These are phyloP conservation scores for Platorchestia sp. DNA, from an alignment of 1,140 invertebrate species.

Conservation along the genomic window DNA sequence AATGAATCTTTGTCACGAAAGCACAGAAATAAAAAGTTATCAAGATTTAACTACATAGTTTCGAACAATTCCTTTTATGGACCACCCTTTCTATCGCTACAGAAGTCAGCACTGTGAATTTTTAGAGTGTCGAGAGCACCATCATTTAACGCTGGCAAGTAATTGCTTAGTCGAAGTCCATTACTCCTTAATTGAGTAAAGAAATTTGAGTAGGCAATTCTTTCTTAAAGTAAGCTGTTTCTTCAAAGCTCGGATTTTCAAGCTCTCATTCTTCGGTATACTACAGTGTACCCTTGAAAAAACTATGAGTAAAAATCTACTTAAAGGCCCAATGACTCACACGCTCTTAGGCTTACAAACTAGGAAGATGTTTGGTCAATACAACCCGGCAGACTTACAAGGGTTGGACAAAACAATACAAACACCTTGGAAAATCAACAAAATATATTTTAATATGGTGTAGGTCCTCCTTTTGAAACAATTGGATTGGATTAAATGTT, in stretches of 20 bases:
- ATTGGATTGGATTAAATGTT: too few relatives aligned
- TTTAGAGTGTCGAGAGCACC: not conserved
- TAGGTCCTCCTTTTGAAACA: too few relatives aligned
- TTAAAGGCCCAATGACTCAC: not conserved
- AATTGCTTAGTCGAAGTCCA: not conserved
- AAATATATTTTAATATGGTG: too few relatives aligned
- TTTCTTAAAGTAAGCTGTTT: too few relatives aligned
- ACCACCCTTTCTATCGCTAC: not conserved
- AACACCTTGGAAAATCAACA: too few relatives aligned
- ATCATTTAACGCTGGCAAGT: not conserved
- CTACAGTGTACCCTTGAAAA: too few relatives aligned
- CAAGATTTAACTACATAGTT: not conserved
- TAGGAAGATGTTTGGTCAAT: not conserved
- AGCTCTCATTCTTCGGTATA: too few relatives aligned
- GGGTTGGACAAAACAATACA: too few relatives aligned
- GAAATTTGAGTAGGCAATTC: not conserved
- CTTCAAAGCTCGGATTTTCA: too few relatives aligned
- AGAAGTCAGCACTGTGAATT: not conserved
- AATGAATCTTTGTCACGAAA: not conserved
- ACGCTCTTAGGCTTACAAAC: not conserved
- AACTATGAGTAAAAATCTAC: not conserved
- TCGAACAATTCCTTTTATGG: not conserved
- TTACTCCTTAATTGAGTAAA: not conserved
- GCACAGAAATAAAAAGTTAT: not conserved
- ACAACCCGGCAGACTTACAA: too few relatives aligned